These are phyloP conservation scores for Gadopsis marmoratus DNA, from an alignment of 2,797 vertebrate genomes.

Conservation along the genomic window DNA sequence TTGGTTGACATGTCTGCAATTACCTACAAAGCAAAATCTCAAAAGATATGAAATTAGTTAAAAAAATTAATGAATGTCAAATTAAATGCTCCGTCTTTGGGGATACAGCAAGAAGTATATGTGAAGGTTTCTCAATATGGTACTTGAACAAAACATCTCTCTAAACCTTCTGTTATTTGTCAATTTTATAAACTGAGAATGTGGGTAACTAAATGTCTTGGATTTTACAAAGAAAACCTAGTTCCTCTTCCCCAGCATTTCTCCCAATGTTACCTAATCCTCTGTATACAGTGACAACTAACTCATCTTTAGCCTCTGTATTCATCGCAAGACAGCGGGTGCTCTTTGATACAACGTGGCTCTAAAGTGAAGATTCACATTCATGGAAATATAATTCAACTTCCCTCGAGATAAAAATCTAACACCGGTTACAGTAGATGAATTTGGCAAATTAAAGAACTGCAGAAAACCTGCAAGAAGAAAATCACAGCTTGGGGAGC, in stretches of 20 bases:
- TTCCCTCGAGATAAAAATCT: slow-evolving; percentile 34
- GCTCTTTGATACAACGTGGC: slow-evolving; percentile 20
- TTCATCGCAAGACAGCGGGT: slow-evolving; percentile 9
- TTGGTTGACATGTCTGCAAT: slow-evolving; percentile 25
- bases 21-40: slow-evolving; percentile 52
- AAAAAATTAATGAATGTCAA: slow-evolving; percentile 40
- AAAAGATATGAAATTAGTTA: slow-evolving; percentile 30
- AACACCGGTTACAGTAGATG: slow-evolving; percentile 35
- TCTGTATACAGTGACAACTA: slow-evolving; percentile 71
- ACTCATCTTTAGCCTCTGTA: slow-evolving; percentile 43
- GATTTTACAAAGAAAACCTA: slow-evolving; percentile 30
- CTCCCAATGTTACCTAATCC: slow-evolving; percentile 23
- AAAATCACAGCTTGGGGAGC: slow-evolving; percentile 61
- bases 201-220: slow-evolving; percentile 19
- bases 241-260: slow-evolving; percentile 18
- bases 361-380: slow-evolving; percentile 43
- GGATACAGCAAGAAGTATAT: slow-evolving; percentile 24
- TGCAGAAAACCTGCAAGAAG: slow-evolving; percentile 79
- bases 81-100: slow-evolving; percentile 42
- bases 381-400: slow-evolving; percentile 26
- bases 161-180: slow-evolving; percentile 26
- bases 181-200: slow-evolving; percentile 24
- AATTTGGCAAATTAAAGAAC: slow-evolving; percentile 67
- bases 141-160: slow-evolving; percentile 45
- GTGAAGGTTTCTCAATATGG: slow-evolving; percentile 30